Evolutionary conservation across 2,113 vertebrate species (phyloP).

Genomic region (Brienomyrus brachyistius): DNA sequence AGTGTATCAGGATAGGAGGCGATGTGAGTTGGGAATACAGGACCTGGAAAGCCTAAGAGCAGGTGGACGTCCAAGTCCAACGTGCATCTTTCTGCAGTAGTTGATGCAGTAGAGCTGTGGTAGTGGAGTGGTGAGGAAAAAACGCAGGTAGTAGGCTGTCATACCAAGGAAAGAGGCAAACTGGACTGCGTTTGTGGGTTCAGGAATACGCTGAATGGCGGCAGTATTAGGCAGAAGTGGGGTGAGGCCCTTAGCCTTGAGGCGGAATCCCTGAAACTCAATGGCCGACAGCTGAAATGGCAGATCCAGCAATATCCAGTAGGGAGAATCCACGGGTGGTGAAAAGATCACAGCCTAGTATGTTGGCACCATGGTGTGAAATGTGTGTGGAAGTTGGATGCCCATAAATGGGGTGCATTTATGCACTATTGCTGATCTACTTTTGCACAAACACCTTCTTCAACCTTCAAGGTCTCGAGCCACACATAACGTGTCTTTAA

Average conservation of each 20-base stretch:
- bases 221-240: conserved; percentile 19
- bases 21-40: conserved; percentile 8
- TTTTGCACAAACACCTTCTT: neutral
- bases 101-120: neutral
- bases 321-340: neutral
- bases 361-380: neutral
- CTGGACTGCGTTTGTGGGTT: neutral
- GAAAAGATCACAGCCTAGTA: neutral
- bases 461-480: neutral
- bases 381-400: neutral
- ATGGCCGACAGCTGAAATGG: neutral
- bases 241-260: neutral
- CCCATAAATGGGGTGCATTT: neutral
- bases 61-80: neutral
- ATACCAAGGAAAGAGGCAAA: conserved; percentile 5
- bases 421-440: neutral
- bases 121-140: neutral
- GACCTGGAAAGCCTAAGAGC: neutral
- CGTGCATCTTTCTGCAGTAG: neutral
- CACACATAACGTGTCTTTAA: neutral
- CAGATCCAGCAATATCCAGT: neutral
- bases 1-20: neutral
- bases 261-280: conserved; percentile 12
- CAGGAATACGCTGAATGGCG: neutral
- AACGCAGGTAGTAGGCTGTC: neutral